Base-by-base conservation (phyloP, 2,888 invertebrate species). In the Metopia argyrocephala region DNA sequence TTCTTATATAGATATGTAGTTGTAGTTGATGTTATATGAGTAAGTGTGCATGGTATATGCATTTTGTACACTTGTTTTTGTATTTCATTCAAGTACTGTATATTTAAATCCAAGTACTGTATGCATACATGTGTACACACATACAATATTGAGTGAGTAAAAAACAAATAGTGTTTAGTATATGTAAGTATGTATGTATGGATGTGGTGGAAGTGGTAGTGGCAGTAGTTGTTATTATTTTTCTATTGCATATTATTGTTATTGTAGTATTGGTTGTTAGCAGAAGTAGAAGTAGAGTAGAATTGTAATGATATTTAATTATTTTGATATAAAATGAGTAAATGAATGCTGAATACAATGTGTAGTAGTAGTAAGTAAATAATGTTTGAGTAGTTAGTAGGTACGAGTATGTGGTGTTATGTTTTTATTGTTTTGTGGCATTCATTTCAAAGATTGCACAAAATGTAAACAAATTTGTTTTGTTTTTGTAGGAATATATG, bases 301-400 rank as follows among this genome's bases (percentile, higher is more conserved):
- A 54, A 61, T 73, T 66, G 73, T 70, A 62, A 71, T 65, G 75
- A 68, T 50, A 74, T 82, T 82, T 71, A 70, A 56, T 79, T 82
- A 73, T 78, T 79, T 76, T 79, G 79, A 76, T 78, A 79, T 76
- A 78, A 59, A 74, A 70, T 56, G 64, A 54, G 74, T 70, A 81
- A 73, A 74, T 86, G 87, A 86, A 86, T 5, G 2, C 12, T 12
- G 31, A 12, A n/a, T n/a, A n/a, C n/a, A n/a, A n/a, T n/a, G n/a
- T 31, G 12, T 31, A 12, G 12, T 31, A 12, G 31, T 38, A n/a
- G n/a, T n/a, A n/a, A n/a, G n/a, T n/a, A n/a, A n/a, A n/a, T n/a
- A n/a, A n/a, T n/a, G n/a, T n/a, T n/a, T 38, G 38, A 38, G 38
- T 38, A 15, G 1, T 9, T 38, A 38, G 38, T 12, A 38, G 38